Conservation (phyloP, 2,888 invertebrate species). For the Ligdia adustata region DNA sequence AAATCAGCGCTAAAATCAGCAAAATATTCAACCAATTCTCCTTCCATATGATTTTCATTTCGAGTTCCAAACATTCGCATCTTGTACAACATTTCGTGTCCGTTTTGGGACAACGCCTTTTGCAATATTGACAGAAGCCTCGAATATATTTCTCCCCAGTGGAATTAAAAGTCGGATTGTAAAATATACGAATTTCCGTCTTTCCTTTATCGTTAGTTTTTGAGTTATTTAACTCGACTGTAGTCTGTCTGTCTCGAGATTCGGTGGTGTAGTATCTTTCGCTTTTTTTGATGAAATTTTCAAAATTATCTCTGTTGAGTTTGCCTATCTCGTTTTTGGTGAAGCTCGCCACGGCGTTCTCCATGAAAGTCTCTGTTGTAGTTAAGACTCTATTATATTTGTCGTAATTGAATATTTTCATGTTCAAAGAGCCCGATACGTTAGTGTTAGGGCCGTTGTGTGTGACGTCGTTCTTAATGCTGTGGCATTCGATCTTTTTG, state of each 20-base stretch:
- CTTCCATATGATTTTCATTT: conserved; percentile 63
- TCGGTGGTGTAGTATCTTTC: conserved; percentile 74
- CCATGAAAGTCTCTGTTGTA: conserved; percentile 70
- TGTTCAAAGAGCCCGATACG: conserved; percentile 69
- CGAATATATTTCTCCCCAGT: conserved; percentile 47
- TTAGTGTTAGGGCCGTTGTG: conserved; percentile 67
- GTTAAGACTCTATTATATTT: conserved; percentile 73
- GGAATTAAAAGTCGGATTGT: conserved; percentile 73
- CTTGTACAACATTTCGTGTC: conserved; percentile 66
- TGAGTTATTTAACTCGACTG: conserved; percentile 55
- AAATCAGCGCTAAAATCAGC: conserved; percentile 59
- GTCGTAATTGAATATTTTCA: conserved; percentile 71
- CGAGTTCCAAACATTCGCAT: conserved; percentile 67
- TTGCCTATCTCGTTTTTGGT: conserved; percentile 66
- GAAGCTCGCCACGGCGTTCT: conserved; percentile 69
- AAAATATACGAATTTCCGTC: conserved; percentile 75
- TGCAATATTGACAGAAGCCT: conserved; percentile 67
- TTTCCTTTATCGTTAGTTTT: conserved; percentile 48
- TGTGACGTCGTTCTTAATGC: conserved; percentile 70
- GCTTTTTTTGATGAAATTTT: conserved; percentile 75
- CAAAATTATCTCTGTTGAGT: conserved; percentile 62
- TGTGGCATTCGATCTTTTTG: conserved; percentile 76
- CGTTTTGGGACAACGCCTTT: conserved; percentile 61
- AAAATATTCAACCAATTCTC: conserved; percentile 76
- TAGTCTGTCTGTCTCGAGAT: conserved; percentile 58